Percentiles rank a stretch among this genome's conserved stretches.
Evolutionary conservation across 2,797 vertebrate genomes (phyloP).

Genomic region (Apogon talboti): DNA sequence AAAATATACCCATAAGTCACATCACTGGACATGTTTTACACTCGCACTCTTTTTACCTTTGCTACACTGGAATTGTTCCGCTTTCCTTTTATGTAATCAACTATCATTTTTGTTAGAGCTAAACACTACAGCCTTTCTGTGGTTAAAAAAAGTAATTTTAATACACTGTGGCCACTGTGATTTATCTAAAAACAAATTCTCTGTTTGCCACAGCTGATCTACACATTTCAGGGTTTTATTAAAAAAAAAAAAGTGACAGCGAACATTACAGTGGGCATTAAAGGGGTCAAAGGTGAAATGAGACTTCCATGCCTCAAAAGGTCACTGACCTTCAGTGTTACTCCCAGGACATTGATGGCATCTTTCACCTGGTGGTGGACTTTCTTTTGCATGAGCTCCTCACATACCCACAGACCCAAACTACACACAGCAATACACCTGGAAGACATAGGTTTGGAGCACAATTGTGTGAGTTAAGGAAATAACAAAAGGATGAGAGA

Average conservation of each 20-base stretch:
- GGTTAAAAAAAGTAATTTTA: slow-evolving; percentile 24
- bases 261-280: background rate
- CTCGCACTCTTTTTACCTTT: slow-evolving; percentile 41
- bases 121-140: slow-evolving; percentile 30
- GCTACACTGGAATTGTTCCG: slow-evolving; percentile 60
- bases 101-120: slow-evolving; percentile 55
- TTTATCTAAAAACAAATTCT: slow-evolving; percentile 9
- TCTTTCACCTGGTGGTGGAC: slow-evolving; percentile 92
- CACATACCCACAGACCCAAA: slow-evolving; percentile 95
- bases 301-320: background rate
- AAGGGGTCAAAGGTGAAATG: background rate
- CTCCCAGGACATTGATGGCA: slow-evolving; percentile 94
- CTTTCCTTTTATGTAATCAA: slow-evolving; percentile 66
- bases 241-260: too few relatives aligned
- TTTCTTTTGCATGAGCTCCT: slow-evolving; percentile 90
- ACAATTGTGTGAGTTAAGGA: background rate
- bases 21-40: slow-evolving; percentile 64
- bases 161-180: slow-evolving; percentile 3
- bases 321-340: slow-evolving; percentile 93
- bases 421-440: slow-evolving; percentile 95
- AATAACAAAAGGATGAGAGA: too few relatives aligned
- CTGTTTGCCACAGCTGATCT: background rate
- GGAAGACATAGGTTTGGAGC: slow-evolving; percentile 8
- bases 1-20: slow-evolving; percentile 62
- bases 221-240: background rate